These are phyloP conservation scores for Tympanuchus pallidicinctus DNA, from an alignment of 2,113 vertebrate genomes.

Conservation along the genomic window DNA sequence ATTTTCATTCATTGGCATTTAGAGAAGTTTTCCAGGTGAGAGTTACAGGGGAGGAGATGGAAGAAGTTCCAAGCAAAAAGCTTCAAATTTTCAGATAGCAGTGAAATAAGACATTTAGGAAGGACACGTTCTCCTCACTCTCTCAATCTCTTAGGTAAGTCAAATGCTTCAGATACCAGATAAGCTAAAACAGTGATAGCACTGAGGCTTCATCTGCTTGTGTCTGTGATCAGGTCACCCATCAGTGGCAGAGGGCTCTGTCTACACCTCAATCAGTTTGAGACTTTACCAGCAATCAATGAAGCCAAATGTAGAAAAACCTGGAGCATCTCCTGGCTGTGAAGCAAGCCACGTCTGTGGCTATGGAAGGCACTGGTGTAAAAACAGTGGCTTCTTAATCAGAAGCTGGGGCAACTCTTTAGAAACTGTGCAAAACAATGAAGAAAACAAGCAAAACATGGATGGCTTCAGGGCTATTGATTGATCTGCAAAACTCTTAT, in stretches of 20 bases:
- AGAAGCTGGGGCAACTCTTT: not conserved
- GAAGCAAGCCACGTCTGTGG: not conserved
- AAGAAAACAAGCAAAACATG: not conserved
- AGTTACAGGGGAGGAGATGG: not conserved
- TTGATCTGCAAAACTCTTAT: not conserved
- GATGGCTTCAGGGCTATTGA: not conserved
- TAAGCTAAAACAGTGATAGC: not conserved
- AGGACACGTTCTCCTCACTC: not conserved
- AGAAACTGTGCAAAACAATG: not conserved
- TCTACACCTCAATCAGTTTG: accelerated
- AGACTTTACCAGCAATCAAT: not conserved
- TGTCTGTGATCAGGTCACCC: not conserved
- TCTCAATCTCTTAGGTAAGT: not conserved
- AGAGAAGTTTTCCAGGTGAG: not conserved
- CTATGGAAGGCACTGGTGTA: not conserved
- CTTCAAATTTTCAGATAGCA: not conserved
- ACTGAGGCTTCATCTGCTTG: not conserved
- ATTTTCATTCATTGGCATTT: not conserved
- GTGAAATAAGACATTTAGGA: not conserved
- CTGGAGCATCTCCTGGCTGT: not conserved
- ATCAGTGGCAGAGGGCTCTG: not conserved
- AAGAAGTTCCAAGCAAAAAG: not conserved
- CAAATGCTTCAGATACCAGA: not conserved
- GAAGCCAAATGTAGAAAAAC: not conserved
- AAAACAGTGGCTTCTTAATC: not conserved